Conservation (phyloP, 92 coral and sea anemone species). For the Hydrozoanthus gracilis region DNA sequence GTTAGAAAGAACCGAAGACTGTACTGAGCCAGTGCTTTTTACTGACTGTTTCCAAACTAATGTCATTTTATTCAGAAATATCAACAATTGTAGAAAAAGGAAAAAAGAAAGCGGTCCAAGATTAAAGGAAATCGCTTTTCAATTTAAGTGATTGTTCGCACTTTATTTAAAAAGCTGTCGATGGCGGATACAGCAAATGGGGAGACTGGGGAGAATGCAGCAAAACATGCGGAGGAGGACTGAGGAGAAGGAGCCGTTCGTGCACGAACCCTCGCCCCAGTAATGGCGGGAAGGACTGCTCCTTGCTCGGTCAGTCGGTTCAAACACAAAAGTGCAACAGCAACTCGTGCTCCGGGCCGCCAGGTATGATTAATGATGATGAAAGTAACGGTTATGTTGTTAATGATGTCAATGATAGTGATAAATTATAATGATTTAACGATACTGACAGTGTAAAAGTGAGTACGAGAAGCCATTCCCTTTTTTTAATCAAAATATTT, state of each 20-base stretch:
- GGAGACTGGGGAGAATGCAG: conserved; percentile 15
- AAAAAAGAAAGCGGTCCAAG: too few relatives aligned
- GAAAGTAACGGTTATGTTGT: background rate
- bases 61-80: too few relatives aligned
- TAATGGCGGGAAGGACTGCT: conserved; percentile 23
- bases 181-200: conserved; percentile 32
- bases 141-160: background rate
- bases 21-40: too few relatives aligned
- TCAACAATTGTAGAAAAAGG: too few relatives aligned
- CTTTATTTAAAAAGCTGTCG: background rate
- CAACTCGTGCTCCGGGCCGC: background rate
- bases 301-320: background rate
- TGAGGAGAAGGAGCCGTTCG: background rate
- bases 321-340: conserved; percentile 7
- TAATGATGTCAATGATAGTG: too few relatives aligned
- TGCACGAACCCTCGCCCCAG: conserved; percentile 14
- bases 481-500: too few relatives aligned
- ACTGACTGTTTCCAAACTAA: too few relatives aligned
- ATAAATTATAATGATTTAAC: too few relatives aligned
- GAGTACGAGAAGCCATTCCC: too few relatives aligned
- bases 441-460: too few relatives aligned
- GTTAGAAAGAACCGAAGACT: too few relatives aligned
- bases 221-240: conserved; percentile 15
- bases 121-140: too few relatives aligned
- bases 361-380: background rate